Evolutionary conservation across 2,797 vertebrate species (phyloP), one percentile per base, ranked within the genome.

Genomic region (Etheostoma perlongum): DNA sequence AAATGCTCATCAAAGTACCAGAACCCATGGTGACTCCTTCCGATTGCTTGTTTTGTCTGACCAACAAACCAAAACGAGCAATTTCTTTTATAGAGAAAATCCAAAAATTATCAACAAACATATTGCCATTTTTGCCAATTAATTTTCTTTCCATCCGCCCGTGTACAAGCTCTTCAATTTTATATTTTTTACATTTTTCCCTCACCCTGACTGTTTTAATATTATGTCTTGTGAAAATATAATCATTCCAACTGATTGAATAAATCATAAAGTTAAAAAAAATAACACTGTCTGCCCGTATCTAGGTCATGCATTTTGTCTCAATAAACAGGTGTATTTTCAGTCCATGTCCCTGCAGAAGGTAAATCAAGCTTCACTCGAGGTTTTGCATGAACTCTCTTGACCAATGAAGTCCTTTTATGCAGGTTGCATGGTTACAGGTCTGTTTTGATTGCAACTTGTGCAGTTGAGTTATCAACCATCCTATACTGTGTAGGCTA

Each of bases 401-500:
- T 74, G 81, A 82, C 75, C 5, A 23, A 15, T 51, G 42, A 47
- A 69, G 71, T 64, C 55, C 69, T 73, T 74, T 49, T 73, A 27
- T 30, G 51, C 60, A 55, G 61, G 62, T 55, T 49, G 30, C 5
- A 6, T 30, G 30, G 30, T 30, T 30, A 30, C 51, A 71, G 15
- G 27, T 40, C 6, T 68, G 46, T 12, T 64, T 40, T 47, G 6
- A 25, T 1, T 66, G 7, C 36, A 40, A 11, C 10, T 40, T 40
- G 36, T 40, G 36, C 10, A 40, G 36, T 11, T 11, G 36, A 44
- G 19, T 61, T 52, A 3, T 40, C 12, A 55, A 44, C 27, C 30
- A 30, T 30, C 30, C 67, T 19, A 27, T 9, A 47, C 61, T 11
- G 5, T 14, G 5, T 8, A 47, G 36, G 36, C 36, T 40, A 19